Base-by-base conservation (phyloP, 2,888 invertebrate genomes). In the Philereme transversata region DNA sequence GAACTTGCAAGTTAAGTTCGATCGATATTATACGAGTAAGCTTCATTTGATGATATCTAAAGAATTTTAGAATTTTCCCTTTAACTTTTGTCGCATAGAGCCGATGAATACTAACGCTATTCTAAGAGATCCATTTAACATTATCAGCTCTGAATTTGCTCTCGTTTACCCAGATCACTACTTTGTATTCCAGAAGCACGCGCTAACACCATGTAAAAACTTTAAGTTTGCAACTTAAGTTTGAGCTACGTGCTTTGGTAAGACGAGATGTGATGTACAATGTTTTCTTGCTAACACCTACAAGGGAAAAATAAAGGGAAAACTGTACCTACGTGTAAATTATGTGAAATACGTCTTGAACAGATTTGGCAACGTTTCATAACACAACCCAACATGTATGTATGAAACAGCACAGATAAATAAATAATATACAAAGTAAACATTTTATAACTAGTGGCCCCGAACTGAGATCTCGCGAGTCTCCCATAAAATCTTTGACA, bases 151-250 rank as follows among this genome's bases (percentile, higher is more conserved):
- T 36, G n/a, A 51, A 7, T 35, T 51, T 55, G 58, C 52, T 40
- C 51, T 62, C 33, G 57, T 54, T 64, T 57, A 48, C 11, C 33
- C 43, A 50, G 53, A 35, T 36, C 8, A 51, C 40, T 58, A 55
- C 44, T 66, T 66, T 47, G 60, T 63, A 64, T 66, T 60, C 64
- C 0, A n/a, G 11, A 11, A 9, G 44, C 53, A 53, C 52, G 59
- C 47, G 10, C 47, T 45, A 51, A 61, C 53, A 57, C 45, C 51
- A 34, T 9, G 47, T 53, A 55, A 66, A 68, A 64, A 60, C 57
- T 53, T 51, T 11, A 51, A 62, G 56, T 62, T 67, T 58, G 41
- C 52, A 50, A 62, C 62, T 59, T 57, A 52, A 53, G 54, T 51
- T 53, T 47, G 35, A 6, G 11, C 46, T 51, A 68, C 64, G 63